Percentiles rank a stretch among this genome's conserved stretches.
These are phyloP conservation scores for Folsomia candida DNA, from an alignment of 2,888 invertebrate species.

Conservation along the genomic window DNA sequence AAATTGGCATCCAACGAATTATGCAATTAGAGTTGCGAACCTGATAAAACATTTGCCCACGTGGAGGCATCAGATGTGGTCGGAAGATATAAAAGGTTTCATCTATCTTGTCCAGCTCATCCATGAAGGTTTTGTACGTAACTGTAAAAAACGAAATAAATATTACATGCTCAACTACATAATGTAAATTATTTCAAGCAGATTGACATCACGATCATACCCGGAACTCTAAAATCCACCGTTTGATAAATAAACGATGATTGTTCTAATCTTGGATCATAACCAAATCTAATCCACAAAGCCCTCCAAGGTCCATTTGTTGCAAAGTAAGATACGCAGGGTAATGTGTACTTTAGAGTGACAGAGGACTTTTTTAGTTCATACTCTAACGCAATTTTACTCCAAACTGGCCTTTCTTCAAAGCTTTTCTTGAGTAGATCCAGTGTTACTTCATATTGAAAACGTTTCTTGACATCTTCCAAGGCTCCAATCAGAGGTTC, in stretches of 20 bases:
- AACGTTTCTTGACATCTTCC: conserved; percentile 39
- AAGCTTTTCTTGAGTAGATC: conserved; percentile 59
- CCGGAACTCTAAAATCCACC: conserved; percentile 69
- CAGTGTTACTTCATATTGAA: conserved; percentile 29
- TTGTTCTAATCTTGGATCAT: conserved; percentile 82
- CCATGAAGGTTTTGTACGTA: conserved; percentile 27
- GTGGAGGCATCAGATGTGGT: conserved; percentile 73
- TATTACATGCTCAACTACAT: no score
- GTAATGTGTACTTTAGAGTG: conserved; percentile 73
- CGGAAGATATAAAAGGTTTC: conserved; percentile 63
- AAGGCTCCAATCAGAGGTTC: conserved; percentile 36
- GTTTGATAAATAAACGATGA: conserved; percentile 80
- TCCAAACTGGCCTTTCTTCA: conserved; percentile 85
- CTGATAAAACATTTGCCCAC: conserved; percentile 86
- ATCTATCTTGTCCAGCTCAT: conserved; percentile 52
- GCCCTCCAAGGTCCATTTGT: conserved; percentile 88
- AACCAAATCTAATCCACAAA: conserved; percentile 85
- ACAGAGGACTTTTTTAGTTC: conserved; percentile 63
- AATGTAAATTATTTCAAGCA: no score
- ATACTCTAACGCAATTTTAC: conserved; percentile 70
- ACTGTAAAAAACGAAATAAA: conserved; percentile 28
- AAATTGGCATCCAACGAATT: no score
- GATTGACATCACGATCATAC: no score
- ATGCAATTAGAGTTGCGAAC: no score
- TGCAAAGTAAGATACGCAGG: conserved; percentile 80